Conservation (phyloP, 2,797 vertebrate genomes). For the Anabas testudineus region DNA sequence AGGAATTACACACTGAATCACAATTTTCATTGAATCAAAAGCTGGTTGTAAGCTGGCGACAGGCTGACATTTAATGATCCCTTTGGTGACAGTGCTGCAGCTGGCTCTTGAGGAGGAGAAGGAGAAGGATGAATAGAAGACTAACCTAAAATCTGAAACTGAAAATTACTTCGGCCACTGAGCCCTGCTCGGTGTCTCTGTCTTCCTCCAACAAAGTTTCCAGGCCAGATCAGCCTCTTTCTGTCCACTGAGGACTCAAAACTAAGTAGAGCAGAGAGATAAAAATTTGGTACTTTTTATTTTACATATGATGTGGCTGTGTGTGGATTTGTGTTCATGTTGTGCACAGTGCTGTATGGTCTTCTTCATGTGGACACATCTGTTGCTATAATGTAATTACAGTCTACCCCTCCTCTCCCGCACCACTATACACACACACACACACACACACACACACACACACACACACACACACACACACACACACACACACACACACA, state of each 20-base stretch:
- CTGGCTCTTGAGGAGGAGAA: constrained; percentile 27
- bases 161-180: constrained; percentile 2
- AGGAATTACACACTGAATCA: constrained; percentile 13
- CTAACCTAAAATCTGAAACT: constrained; percentile 35
- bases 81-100: constrained; percentile 7
- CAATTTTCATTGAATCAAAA: constrained; percentile 21
- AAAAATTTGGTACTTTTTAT: constrained; percentile 39
- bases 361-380: constrained; percentile 82
- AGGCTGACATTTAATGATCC: constrained; percentile 33
- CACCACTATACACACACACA: constrained; percentile 38
- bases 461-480: not conserved
- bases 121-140: constrained; percentile 28
- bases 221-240: constrained; percentile 28
- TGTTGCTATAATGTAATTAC: constrained; percentile 80
- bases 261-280: constrained; percentile 32
- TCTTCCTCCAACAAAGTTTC: constrained; percentile 37
- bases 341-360: constrained; percentile 59
- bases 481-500: constrained; percentile 34
- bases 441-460: constrained; percentile 35
- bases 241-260: constrained; percentile 40
- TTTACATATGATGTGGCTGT: constrained; percentile 62
- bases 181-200: not conserved
- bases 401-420: constrained; percentile 61
- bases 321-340: constrained; percentile 57
- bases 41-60: constrained; percentile 5